phyloP scores from a whole-genome alignment of 2,888 invertebrate genomes.

The Cheilosia vernalis region DNA sequence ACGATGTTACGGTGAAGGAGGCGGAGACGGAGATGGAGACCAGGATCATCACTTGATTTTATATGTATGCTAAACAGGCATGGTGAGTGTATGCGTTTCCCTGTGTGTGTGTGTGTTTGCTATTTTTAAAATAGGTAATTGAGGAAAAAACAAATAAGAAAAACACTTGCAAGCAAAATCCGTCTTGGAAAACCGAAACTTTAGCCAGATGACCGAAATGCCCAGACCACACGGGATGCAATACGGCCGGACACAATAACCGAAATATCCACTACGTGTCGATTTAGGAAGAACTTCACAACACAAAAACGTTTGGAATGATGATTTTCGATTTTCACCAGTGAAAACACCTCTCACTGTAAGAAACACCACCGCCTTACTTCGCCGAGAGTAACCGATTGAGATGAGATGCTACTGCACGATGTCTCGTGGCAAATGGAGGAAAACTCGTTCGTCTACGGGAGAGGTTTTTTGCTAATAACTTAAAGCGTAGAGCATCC shows the following conservation, averaged over 20 bases:
- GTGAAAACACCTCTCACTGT: conserved; percentile 49
- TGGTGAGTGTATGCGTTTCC: conserved; percentile 59
- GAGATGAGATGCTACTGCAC: conserved; percentile 72
- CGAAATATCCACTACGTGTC: conserved; percentile 27
- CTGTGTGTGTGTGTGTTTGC: conserved; percentile 40
- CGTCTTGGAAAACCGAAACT: conserved; percentile 24
- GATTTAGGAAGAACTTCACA: conserved; percentile 28
- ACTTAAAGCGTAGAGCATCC: conserved; percentile 73
- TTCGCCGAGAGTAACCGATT: conserved; percentile 72
- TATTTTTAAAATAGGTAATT: conserved; percentile 4
- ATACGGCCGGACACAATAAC: conserved; percentile 11
- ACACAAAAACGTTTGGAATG: conserved; percentile 36
- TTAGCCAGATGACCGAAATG: not conserved
- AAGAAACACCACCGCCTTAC: conserved; percentile 70
- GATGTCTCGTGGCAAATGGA: conserved; percentile 73
- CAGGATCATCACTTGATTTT: conserved; percentile 74
- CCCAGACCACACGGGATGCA: not conserved
- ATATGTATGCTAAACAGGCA: conserved; percentile 67
- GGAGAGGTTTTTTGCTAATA: conserved; percentile 73
- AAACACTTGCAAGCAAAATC: conserved; percentile 16
- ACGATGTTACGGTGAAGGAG: conserved; percentile 58
- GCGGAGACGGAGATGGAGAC: conserved; percentile 55
- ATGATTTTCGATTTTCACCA: conserved; percentile 32
- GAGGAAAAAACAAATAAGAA: conserved; percentile 11
- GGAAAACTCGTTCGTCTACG: conserved; percentile 71